These are phyloP conservation scores for Neodiprion pinetum DNA, from an alignment of 1,140 invertebrate species.

Conservation along the genomic window DNA sequence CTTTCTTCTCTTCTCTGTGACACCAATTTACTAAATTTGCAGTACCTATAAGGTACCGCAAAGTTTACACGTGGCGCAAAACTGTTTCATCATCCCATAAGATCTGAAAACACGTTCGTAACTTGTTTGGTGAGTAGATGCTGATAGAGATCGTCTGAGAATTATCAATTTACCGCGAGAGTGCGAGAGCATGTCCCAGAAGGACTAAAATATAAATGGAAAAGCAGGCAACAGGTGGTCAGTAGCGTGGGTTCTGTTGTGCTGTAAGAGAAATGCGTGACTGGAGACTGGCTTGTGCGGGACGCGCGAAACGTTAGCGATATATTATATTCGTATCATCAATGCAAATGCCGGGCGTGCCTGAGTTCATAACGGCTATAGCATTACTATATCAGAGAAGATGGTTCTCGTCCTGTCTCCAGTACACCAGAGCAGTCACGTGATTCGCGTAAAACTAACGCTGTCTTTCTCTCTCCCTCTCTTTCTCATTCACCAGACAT, in stretches of 20 bases:
- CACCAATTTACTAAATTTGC: no score
- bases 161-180: constrained; percentile 15
- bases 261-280: constrained; percentile 46
- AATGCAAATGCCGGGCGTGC: constrained; percentile 56
- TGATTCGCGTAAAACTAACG: constrained; percentile 26
- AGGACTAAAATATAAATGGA: constrained; percentile 59
- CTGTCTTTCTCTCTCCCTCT: not conserved
- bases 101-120: no score
- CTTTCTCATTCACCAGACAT: not conserved
- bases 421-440: constrained; percentile 36
- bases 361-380: constrained; percentile 52
- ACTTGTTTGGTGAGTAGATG: not conserved
- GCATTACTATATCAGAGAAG: constrained; percentile 33
- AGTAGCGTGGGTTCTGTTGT: constrained; percentile 47
- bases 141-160: not conserved
- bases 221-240: constrained; percentile 61
- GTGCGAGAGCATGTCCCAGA: not conserved
- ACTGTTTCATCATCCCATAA: no score
- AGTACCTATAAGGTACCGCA: no score
- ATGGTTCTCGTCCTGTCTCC: constrained; percentile 29
- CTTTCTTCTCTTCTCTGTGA: no score
- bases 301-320: constrained; percentile 31
- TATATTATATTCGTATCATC: constrained; percentile 59
- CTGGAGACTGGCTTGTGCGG: constrained; percentile 33
- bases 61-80: no score